Percentiles rank a stretch among this genome's conserved stretches.
Evolutionary conservation across 1,140 invertebrate species (phyloP).

Genomic region (Papilio aristodemus): DNA sequence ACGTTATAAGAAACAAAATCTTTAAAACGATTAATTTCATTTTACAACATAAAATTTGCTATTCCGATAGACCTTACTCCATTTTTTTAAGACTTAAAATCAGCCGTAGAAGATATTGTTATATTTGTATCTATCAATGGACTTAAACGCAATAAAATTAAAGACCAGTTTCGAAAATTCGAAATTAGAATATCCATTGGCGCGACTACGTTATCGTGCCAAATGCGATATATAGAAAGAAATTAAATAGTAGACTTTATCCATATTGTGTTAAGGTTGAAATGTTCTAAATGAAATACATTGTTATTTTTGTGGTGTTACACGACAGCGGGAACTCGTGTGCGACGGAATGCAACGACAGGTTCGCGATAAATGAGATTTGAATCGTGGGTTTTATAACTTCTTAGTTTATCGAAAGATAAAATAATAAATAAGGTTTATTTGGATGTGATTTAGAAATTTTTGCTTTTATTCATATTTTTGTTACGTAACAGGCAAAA

Average conservation of each 20-base stretch:
- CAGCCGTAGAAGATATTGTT: not conserved
- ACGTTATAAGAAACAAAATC: not conserved
- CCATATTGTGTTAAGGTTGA: slow-evolving; percentile 34
- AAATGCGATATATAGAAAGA: slow-evolving; percentile 18
- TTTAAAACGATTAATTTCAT: not conserved
- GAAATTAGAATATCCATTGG: slow-evolving; percentile 36
- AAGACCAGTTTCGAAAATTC: slow-evolving; percentile 34
- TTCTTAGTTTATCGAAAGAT: not conserved
- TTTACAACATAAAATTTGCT: not conserved
- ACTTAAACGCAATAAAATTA: slow-evolving; percentile 33
- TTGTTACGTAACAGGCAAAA: too few relatives aligned
- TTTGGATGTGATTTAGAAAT: too few relatives aligned
- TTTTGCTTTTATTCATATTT: too few relatives aligned
- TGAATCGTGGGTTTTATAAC: slow-evolving; percentile 35
- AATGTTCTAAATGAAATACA: slow-evolving; percentile 32
- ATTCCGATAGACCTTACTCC: not conserved
- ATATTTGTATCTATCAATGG: slow-evolving; percentile 20
- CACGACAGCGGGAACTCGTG: slow-evolving; percentile 59
- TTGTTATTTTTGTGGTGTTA: slow-evolving; percentile 38
- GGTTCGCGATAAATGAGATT: slow-evolving; percentile 48
- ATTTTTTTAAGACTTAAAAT: not conserved
- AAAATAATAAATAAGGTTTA: not conserved
- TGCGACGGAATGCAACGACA: slow-evolving; percentile 65
- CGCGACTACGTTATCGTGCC: slow-evolving; percentile 28
- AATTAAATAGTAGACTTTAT: slow-evolving; percentile 36